These are phyloP conservation scores for Campylorhamphus procurvoides DNA, from an alignment of 2,113 vertebrate genomes.

Conservation along the genomic window DNA sequence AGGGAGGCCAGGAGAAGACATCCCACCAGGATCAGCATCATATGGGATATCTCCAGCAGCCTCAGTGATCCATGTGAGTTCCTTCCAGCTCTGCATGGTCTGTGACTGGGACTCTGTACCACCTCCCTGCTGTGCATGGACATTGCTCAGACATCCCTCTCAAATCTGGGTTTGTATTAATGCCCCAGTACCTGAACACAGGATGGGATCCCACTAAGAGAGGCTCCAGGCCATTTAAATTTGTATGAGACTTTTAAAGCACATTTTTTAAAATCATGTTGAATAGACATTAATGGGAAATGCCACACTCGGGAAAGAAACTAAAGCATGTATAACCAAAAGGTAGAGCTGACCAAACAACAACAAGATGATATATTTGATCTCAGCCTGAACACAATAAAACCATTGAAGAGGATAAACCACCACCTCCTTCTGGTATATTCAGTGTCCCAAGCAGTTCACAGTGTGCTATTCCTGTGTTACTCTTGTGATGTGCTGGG, in stretches of 20 bases:
- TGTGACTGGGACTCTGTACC: no score
- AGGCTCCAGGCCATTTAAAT: neutral
- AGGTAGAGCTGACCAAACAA: neutral
- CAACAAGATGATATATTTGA: neutral
- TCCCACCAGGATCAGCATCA: neutral
- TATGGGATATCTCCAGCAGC: fast-evolving
- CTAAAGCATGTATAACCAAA: neutral
- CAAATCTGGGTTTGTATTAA: neutral
- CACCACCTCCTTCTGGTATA: neutral
- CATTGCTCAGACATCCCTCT: neutral
- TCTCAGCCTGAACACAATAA: neutral
- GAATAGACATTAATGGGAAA: neutral
- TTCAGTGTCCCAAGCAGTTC: neutral
- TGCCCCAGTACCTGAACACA: neutral
- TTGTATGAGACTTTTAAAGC: neutral
- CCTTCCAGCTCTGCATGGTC: no score
- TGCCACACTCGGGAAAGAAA: neutral
- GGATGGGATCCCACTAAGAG: neutral
- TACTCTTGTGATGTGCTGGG: neutral
- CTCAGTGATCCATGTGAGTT: no score
- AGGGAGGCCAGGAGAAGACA: neutral
- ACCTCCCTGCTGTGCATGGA: fast-evolving
- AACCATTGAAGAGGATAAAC: neutral
- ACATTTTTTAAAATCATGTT: neutral
- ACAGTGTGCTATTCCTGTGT: fast-evolving